These are phyloP conservation scores for Brachionus paranguensis DNA, from an alignment of 1,140 invertebrate species.

Conservation along the genomic window DNA sequence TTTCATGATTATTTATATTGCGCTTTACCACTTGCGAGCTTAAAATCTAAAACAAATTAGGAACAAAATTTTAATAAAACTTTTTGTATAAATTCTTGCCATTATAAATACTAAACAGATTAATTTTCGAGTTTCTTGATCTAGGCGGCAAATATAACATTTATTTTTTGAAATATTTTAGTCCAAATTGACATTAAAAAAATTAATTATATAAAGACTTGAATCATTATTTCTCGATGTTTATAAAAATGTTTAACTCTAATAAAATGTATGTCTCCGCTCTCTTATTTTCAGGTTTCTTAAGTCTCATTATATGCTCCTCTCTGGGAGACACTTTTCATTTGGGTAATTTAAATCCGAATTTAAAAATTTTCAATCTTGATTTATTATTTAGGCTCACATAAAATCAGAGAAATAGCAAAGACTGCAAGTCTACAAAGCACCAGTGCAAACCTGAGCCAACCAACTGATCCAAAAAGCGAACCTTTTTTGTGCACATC, in stretches of 20 bases:
- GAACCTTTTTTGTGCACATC: not conserved
- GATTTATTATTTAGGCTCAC: not conserved
- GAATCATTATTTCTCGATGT: not conserved
- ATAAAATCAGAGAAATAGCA: not conserved
- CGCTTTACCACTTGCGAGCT: not conserved
- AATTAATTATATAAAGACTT: not conserved
- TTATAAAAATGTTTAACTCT: not conserved
- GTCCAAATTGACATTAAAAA: not conserved
- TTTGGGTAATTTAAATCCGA: not conserved
- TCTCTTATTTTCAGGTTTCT: not conserved
- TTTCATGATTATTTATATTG: not conserved
- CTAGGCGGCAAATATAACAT: not conserved
- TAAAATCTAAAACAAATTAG: not conserved
- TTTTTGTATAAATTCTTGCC: not conserved
- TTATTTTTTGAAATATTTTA: not conserved
- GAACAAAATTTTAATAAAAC: not conserved
- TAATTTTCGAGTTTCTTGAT: not conserved
- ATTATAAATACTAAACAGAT: not conserved
- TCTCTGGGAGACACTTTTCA: not conserved
- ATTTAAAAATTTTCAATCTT: too few relatives aligned
- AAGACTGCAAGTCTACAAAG: not conserved
- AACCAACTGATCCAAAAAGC: constrained; percentile 7
- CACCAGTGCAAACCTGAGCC: not conserved
- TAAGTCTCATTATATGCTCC: not conserved
- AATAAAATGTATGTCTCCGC: not conserved